Evolutionary conservation across 2,113 vertebrate species (phyloP), one percentile per base, ranked within the genome.

Genomic region (Sialia sialis): DNA sequence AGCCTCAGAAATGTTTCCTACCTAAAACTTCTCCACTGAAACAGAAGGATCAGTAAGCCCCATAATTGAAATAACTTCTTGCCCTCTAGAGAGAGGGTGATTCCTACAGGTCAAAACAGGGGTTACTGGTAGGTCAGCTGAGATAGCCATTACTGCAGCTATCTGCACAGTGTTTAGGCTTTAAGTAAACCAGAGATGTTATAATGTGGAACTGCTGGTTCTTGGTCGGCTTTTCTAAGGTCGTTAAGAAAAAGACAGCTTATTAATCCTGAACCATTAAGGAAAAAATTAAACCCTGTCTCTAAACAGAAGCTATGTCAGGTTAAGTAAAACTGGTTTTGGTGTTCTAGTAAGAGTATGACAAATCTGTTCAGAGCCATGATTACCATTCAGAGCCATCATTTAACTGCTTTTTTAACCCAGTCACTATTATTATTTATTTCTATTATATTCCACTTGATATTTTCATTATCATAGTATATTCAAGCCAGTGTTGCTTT

Each of bases 61-160:
- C 9, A 12, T 91, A 89, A 91, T n/a, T 91, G 74, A 89, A 97
- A 51, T 66, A 85, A 87, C 70, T 87, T 74, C 86, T 94, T 94
- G 84, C 84, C 87, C 96, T 91, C 59, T 88, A 19, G 16, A 87
- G 69, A 64, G 34, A 91, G 38, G 67, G 93, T 91, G 78, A 93
- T 94, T 96, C 75, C 70, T 77, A 7, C 55, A 83, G 96, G 91
- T 97, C 93, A 96, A 55, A 94, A 7, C 49, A 87, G 87, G 41
- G 96, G 94, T 97, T 95, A 95, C 48, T 91, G 81, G 74, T 63
- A 73, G 95, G 96, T 97, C 96, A 97, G 67, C 67, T 94, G 70
- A 77, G 87, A 93, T 13, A 59, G 87, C 51, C 63, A 79, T 96
- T 95, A 94, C 62, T 83, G 80, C 60, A 70, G 95, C 64, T 92